These are phyloP conservation scores for Plecotus auritus DNA, from an alignment of 2,113 vertebrate genomes.

Conservation along the genomic window DNA sequence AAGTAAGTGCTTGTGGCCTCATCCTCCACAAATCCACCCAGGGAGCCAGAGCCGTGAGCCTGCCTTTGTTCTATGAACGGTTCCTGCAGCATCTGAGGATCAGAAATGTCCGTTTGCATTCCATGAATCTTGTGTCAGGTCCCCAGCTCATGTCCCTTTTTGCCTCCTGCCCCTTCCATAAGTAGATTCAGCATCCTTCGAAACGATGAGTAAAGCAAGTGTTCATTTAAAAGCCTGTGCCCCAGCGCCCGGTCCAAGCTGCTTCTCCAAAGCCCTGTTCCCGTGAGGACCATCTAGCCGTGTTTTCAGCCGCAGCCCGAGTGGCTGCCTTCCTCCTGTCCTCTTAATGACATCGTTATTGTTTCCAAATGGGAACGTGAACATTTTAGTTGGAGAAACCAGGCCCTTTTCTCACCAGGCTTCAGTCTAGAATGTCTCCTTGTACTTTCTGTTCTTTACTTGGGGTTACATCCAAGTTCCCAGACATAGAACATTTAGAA, in stretches of 20 bases:
- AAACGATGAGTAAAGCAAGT: background rate
- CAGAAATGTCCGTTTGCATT: background rate
- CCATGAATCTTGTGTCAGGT: background rate
- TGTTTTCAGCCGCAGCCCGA: background rate
- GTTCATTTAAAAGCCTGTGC: background rate
- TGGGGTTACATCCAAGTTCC: constrained; percentile 52
- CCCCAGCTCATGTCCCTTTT: background rate
- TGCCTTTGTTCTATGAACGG: background rate
- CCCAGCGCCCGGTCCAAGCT: background rate
- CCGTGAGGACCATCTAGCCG: background rate
- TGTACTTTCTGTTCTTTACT: constrained; percentile 54
- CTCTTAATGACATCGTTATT: background rate
- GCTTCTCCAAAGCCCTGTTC: background rate
- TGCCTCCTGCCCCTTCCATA: background rate
- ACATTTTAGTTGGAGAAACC: constrained; percentile 47
- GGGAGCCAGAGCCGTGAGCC: background rate
- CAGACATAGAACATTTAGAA: constrained; percentile 27
- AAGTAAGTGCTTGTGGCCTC: background rate
- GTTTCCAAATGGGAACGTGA: constrained; percentile 37
- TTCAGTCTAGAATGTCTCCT: constrained; percentile 23
- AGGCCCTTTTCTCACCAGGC: background rate
- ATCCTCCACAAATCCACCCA: background rate
- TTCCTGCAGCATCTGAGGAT: background rate
- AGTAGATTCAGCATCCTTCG: background rate
- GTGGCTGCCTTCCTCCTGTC: background rate